These are phyloP conservation scores for Cerceris rybyensis DNA, from an alignment of 2,888 invertebrate species.

Conservation along the genomic window DNA sequence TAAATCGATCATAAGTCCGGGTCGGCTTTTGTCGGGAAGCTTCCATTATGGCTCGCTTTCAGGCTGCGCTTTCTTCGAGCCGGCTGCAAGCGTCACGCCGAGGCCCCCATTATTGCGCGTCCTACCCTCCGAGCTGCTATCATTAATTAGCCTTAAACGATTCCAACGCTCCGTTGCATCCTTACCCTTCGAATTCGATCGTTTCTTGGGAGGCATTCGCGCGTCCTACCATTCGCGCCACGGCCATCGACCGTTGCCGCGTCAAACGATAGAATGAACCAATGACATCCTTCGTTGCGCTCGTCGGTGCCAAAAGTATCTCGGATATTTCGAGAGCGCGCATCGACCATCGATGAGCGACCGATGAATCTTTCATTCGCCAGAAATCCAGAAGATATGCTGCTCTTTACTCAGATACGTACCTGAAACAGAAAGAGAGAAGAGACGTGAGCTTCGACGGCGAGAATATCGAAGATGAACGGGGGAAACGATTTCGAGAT, in stretches of 20 bases:
- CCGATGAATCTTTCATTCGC: no score
- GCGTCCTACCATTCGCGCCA: conserved; percentile 1
- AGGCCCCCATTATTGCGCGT: conserved; percentile 35
- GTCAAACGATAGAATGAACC: no score
- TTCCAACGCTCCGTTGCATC: conserved; percentile 22
- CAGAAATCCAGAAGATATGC: neutral
- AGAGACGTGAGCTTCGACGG: neutral
- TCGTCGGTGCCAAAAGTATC: no score
- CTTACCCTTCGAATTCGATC: conserved; percentile 10
- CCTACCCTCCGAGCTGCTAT: conserved; percentile 6
- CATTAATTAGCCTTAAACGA: conserved; percentile 53
- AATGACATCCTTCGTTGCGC: no score
- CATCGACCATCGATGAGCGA: no score
- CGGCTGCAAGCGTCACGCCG: neutral
- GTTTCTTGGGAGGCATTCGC: conserved; percentile 17
- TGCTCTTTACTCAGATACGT: neutral
- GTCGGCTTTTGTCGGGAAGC: conserved; percentile 22
- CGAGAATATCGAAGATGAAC: neutral
- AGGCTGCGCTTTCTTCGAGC: conserved; percentile 23
- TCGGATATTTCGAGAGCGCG: neutral
- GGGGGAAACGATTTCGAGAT: neutral
- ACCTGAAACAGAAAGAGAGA: conserved; percentile 25
- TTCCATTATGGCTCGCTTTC: conserved; percentile 26
- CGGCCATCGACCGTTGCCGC: neutral
- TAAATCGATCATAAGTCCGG: conserved; percentile 36